These are phyloP conservation scores for Tragelaphus buxtoni DNA, from an alignment of 2,113 vertebrate species.

Conservation along the genomic window DNA sequence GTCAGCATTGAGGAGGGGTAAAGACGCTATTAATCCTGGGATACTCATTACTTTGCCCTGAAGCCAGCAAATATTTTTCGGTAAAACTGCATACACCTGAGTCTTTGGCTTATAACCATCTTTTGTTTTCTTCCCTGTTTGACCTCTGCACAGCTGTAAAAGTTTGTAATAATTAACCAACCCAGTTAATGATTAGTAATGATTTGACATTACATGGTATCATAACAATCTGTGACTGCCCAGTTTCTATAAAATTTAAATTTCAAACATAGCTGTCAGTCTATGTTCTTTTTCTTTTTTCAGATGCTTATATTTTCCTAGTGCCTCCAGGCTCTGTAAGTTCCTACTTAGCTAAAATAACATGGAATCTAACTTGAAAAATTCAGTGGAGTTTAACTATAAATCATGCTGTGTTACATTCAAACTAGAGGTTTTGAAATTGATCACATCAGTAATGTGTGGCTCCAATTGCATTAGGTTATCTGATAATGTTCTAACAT, in stretches of 20 bases:
- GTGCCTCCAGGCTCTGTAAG: constrained; percentile 62
- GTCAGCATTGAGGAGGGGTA: neutral
- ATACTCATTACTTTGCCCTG: neutral
- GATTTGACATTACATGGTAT: neutral
- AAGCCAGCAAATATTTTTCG: constrained; percentile 18
- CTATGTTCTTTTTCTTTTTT: constrained; percentile 26
- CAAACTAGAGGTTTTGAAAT: constrained; percentile 72
- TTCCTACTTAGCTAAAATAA: constrained; percentile 74
- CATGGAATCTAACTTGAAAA: constrained; percentile 79
- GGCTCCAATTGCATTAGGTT: constrained; percentile 73
- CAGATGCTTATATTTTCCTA: constrained; percentile 34
- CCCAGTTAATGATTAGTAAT: neutral
- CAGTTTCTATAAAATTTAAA: constrained; percentile 50
- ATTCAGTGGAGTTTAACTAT: constrained; percentile 74
- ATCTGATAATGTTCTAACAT: constrained; percentile 63
- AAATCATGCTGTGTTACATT: constrained; percentile 78
- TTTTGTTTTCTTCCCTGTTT: neutral
- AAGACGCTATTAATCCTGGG: neutral
- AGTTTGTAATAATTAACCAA: constrained; percentile 39
- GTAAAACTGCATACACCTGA: neutral
- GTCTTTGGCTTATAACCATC: neutral
- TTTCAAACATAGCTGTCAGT: constrained; percentile 59
- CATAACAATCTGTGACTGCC: constrained; percentile 32
- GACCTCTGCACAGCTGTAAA: neutral
- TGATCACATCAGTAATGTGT: constrained; percentile 71